Conservation (phyloP, 2,113 vertebrate genomes). For the Cynopterus brachyotis region DNA sequence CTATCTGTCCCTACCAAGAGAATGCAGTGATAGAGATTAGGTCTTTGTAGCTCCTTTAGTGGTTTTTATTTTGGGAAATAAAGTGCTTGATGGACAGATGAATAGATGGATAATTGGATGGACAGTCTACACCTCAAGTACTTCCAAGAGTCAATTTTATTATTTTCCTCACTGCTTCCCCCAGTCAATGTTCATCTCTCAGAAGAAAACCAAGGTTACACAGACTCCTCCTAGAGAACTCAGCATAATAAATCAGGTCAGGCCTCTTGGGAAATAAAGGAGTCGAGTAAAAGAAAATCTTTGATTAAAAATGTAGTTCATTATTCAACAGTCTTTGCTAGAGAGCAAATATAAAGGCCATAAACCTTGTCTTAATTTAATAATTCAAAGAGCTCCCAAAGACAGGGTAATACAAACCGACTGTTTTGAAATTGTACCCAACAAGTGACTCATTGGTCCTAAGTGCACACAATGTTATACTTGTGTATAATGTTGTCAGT, state of each 20-base stretch:
- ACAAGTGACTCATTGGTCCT: slow-evolving; percentile 45
- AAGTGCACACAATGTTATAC: not conserved
- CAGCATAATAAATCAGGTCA: slow-evolving; percentile 61
- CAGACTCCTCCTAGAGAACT: slow-evolving; percentile 34
- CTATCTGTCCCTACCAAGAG: not conserved
- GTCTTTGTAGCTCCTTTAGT: not conserved
- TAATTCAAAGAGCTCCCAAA: slow-evolving; percentile 70
- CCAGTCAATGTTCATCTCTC: not conserved
- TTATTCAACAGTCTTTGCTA: slow-evolving; percentile 74
- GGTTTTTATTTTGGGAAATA: not conserved
- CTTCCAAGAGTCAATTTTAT: slow-evolving; percentile 17
- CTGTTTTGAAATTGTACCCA: slow-evolving; percentile 34
- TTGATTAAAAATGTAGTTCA: slow-evolving; percentile 78
- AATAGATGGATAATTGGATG: not conserved
- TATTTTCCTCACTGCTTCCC: slow-evolving; percentile 16
- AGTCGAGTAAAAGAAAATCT: slow-evolving; percentile 71
- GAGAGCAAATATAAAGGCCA: slow-evolving; percentile 65
- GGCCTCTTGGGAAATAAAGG: slow-evolving; percentile 68
- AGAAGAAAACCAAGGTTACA: slow-evolving; percentile 47
- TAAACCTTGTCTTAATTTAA: slow-evolving; percentile 63
- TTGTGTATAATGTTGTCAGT: not conserved
- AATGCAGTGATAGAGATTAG: not conserved
- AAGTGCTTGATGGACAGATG: not conserved
- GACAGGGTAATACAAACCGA: slow-evolving; percentile 46
- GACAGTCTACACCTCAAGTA: not conserved